Base-by-base conservation (phyloP, 2,888 invertebrate species). In the Drosophila algonquin region DNA sequence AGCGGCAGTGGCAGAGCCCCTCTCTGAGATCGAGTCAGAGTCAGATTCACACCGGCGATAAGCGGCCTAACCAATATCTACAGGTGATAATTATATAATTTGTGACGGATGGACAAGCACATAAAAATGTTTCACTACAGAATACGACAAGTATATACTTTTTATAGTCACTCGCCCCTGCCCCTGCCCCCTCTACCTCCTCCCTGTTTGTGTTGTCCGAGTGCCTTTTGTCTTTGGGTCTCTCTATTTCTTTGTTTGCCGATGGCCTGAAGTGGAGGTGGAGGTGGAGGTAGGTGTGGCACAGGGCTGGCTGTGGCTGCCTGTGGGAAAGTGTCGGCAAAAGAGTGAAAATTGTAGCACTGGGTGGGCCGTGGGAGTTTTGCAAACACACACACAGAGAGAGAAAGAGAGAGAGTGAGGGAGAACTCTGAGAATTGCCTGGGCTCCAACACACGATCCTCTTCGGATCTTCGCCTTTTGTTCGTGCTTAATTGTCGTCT, bases 1-100 rank as follows among this genome's bases (percentile, higher is more conserved):
- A 68, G 8, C 14, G 21, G 46, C 30, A 50, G 27, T 54, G 48
- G 56, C 65, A 50, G 54, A 60, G 59, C 65, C 21, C 21, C 21
- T 21, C 21, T 50, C 54, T 50, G 63, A 30, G 30, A 30, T 63
- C 65, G 63, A 70, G 74, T 55, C 73, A 21, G 62, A 76, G 76
- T 75, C 86, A 85, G 90, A 90, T 89, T 80, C 79, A 78, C 75
- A 81, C 85, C 80, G 69, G 53, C 78, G 90, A 90, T 90, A 89
- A 89, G 90, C 89, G 81, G 81, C 81, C 81, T 86, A 82, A 77
- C 81, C 81, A 81, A 85, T 73, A 79, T 88, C 61, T 71, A 89
- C 88, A 90, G 90, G 90, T 90, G 90, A 90, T 90, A 90, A 90
- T 90, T 89, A 90, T 86, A 85, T 90, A 90, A 90, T 90, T 90